Base-by-base conservation (phyloP, 2,797 vertebrate genomes). In the Phoxinus dragarum region DNA sequence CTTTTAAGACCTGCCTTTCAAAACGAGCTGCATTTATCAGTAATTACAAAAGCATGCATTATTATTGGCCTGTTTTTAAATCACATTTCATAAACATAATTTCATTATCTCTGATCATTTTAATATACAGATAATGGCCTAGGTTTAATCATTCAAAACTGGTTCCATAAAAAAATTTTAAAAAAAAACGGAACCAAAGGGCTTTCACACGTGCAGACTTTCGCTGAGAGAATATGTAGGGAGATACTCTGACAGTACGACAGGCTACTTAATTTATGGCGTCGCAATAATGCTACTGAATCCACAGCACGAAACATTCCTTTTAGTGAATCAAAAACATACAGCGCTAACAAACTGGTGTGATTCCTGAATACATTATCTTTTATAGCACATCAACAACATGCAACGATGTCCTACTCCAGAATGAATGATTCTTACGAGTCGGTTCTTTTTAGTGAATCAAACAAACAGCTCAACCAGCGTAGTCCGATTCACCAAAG, bases 1-100 rank as follows among this genome's bases (percentile, higher is more conserved):
- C 86, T 88, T 87, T 90, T 87, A 88, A 85, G 88, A 87, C 86
- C 84, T 87, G 87, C 84, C 88, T 88, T 83, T 88, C 86, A 87
- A 86, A 88, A 88, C 75, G 64, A 74, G 83, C 85, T 76, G 84
- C 89, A 86, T 89, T 85, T 87, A 82, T 86, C 87, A 86, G 76
- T 86, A 74, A 84, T 89, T 89, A 87, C 79, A 84, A 87, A 87
- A 86, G 77, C 84, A 80, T 89, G 40, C 73, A 81, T 87, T 83
- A 54, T 56, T 44, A 69, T 56, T 78, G 52, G 34, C 38, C n/a
- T 44, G 38, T 12, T 84, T 77, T 16, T 4, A 56, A 80, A 79
- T 64, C 67, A 64, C 12, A 49, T 79, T 78, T 78, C 49, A 47
- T 61, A 69, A 44, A 69, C 78, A 69, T 67, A 7, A 76, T 54